A percentile compares a stretch with the other conserved stretches of the same genome.
Evolutionary conservation across 2,113 vertebrate species (phyloP).

Genomic region (Bujurquina vittata): DNA sequence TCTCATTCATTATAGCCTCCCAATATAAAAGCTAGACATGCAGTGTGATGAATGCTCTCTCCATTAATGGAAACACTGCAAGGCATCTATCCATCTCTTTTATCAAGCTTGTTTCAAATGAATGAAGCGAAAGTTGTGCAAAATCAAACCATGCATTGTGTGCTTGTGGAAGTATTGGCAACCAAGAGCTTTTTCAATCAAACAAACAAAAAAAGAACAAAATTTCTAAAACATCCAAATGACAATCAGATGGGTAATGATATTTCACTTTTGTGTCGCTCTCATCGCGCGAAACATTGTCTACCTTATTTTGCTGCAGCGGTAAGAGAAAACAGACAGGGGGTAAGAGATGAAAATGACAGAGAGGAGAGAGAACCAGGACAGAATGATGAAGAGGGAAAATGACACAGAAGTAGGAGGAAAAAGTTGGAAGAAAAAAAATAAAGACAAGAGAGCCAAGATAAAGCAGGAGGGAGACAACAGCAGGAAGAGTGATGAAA

Average conservation of each 20-base stretch:
- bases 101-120: constrained; percentile 79
- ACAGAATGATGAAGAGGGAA: constrained; percentile 50
- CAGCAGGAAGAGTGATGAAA: constrained; percentile 40
- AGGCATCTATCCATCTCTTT: constrained; percentile 83
- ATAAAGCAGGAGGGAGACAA: constrained; percentile 45
- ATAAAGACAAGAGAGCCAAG: constrained; percentile 45
- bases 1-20: constrained; percentile 75
- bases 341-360: constrained; percentile 52
- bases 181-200: constrained; percentile 43
- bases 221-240: constrained; percentile 54
- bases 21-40: constrained; percentile 76
- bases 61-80: constrained; percentile 81
- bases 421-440: constrained; percentile 31
- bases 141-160: constrained; percentile 80
- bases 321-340: constrained; percentile 7
- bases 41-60: constrained; percentile 80
- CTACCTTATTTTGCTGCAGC: constrained; percentile 45
- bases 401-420: constrained; percentile 39
- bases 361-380: constrained; percentile 29
- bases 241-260: constrained; percentile 56
- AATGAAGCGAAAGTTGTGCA: constrained; percentile 76
- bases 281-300: constrained; percentile 54
- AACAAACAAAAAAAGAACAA: neutral
- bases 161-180: constrained; percentile 49
- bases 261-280: constrained; percentile 54